phyloP scores from a whole-genome alignment of 2,113 vertebrate genomes.

The Felis catus region DNA sequence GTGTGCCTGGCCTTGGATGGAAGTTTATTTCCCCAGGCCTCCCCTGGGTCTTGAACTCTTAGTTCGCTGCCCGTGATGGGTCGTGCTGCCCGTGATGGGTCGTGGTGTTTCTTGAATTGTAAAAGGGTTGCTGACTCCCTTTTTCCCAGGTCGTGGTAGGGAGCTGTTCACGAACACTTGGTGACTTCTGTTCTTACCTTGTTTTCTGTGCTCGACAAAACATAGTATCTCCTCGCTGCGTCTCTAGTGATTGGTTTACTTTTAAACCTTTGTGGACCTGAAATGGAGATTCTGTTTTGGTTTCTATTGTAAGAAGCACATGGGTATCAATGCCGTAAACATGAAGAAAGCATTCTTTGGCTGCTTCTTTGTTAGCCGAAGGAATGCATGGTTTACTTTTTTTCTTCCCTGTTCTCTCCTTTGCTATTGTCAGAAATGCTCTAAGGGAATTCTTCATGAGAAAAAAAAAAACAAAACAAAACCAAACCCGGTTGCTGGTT shows the following conservation, averaged over 20 bases:
- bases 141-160: neutral
- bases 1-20: neutral
- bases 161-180: neutral
- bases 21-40: neutral
- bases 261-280: neutral
- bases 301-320: neutral
- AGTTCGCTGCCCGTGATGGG: fast-evolving
- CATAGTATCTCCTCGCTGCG: neutral
- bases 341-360: neutral
- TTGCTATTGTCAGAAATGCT: neutral
- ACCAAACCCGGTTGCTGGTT: neutral
- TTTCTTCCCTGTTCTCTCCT: conserved; percentile 13
- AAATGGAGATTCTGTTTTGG: neutral
- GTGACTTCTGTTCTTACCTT: neutral
- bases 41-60: no score
- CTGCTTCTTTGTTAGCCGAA: neutral
- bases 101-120: neutral
- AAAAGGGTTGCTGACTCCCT: neutral
- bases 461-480: conserved; percentile 19
- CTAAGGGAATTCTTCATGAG: neutral
- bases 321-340: neutral
- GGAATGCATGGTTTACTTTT: neutral
- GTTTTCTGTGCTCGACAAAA: neutral
- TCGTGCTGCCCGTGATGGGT: fast-evolving
- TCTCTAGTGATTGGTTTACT: neutral